Percentiles rank a stretch among this genome's conserved stretches.
These are phyloP conservation scores for Strix aluco DNA, from an alignment of 2,113 vertebrate genomes.

Conservation along the genomic window DNA sequence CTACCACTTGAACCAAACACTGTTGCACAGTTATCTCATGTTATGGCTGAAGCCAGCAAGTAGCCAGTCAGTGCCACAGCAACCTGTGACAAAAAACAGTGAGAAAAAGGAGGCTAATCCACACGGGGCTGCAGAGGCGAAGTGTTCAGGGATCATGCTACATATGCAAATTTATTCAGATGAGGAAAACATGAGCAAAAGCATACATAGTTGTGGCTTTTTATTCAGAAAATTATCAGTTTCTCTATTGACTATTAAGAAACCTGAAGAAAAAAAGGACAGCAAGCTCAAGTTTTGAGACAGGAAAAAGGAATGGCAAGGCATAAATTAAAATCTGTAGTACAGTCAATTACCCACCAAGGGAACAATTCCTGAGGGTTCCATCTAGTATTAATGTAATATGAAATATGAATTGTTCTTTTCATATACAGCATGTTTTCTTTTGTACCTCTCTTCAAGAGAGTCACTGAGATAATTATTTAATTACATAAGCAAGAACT, in stretches of 20 bases:
- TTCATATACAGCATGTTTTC: background rate
- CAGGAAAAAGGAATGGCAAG: background rate
- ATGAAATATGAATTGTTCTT: constrained; percentile 1
- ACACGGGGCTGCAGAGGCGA: background rate
- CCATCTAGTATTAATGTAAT: background rate
- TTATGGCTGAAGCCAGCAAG: background rate
- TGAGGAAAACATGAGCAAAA: background rate
- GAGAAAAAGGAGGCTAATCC: background rate
- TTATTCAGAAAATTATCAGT: background rate
- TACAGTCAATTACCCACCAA: background rate
- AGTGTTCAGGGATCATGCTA: accelerated
- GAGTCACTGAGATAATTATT: background rate
- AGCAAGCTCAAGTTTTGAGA: background rate
- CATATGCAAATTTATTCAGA: accelerated
- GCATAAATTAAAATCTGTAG: background rate
- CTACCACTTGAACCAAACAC: background rate
- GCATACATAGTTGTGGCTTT: accelerated
- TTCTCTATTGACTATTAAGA: background rate
- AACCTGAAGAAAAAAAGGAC: background rate
- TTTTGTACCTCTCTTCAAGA: constrained; percentile 14
- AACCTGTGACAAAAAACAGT: accelerated
- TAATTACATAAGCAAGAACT: constrained; percentile 11
- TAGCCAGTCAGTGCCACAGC: background rate
- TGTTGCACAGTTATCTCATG: background rate
- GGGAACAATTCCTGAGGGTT: background rate